Base-by-base conservation (phyloP, 2,888 invertebrate genomes). In the Rhingia campestris region DNA sequence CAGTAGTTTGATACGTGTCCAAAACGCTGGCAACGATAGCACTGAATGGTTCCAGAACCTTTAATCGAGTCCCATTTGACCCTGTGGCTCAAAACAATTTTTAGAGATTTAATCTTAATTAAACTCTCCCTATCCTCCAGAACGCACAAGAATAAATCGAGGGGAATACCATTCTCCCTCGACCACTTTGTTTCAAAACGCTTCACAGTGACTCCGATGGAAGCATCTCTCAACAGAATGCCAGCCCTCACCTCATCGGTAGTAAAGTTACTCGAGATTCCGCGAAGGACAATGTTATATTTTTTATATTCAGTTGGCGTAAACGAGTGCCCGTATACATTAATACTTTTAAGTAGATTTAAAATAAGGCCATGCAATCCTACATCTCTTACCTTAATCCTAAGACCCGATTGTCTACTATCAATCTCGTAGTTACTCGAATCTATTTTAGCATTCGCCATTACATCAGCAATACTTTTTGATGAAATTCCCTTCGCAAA, bases 121-220 rank as follows among this genome's bases (percentile, higher is more conserved):
- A 56, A 0, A 9, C 22, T 39, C 2, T 56, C 56, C 22, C 58
- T 58, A 30, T 58, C 58, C 39, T 41, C 58, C 37, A 12, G 0
- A n/a, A 39, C 30, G 10, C 37, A 39, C 0, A 39, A 4, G n/a
- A 39, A 58, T 2, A 58, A 2, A 6, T 58, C 58, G 0, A 39
- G 32, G 5, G 10, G 4, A 0, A 58, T 14, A 0, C 5, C 39
- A 10, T 39, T 56, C 22, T 4, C 0, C 39, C 39, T 39, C 4
- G 56, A 56, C 56, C 56, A 56, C 39, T 56, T 56, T 4, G 56
- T 39, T 6, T 56, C 56, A 10, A 39, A 39, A 9, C 3, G 12
- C 39, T 39, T 56, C 0, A 56, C 39, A 22, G 7, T 10, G 10
- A 56, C 9, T 5, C 2, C 22, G 12, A 56, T 4, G 0, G 56